A percentile compares a stretch with the other conserved stretches of the same genome.
Conservation (phyloP, 1,140 invertebrate species). For the Drosophila tropicalis region DNA sequence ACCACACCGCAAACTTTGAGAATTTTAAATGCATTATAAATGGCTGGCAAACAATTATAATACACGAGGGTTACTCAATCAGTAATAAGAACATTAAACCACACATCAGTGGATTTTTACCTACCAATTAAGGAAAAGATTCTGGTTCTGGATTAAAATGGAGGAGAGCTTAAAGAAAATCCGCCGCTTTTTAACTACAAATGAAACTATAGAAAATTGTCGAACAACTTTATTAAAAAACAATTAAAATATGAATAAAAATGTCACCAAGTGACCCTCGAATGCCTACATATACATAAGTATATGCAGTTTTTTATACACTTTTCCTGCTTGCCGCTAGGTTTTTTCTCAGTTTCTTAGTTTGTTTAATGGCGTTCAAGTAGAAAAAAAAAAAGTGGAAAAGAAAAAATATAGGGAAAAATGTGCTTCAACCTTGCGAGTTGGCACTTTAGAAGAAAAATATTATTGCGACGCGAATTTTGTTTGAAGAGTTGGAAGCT, state of each 20-base stretch:
- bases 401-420: slow-evolving; percentile 21
- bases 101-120: too few relatives aligned
- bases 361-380: slow-evolving; percentile 57
- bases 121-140: too few relatives aligned
- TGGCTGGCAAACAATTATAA: slow-evolving; percentile 46
- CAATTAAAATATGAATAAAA: too few relatives aligned
- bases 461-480: slow-evolving; percentile 21
- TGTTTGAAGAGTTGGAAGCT: slow-evolving; percentile 6
- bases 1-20: slow-evolving; percentile 19
- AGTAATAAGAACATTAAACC: background rate
- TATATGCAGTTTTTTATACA: slow-evolving; percentile 20
- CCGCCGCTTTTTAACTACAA: too few relatives aligned
- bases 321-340: background rate
- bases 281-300: background rate
- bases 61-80: slow-evolving; percentile 1
- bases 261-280: background rate
- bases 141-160: too few relatives aligned
- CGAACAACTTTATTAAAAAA: too few relatives aligned
- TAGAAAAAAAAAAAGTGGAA: slow-evolving; percentile 32
- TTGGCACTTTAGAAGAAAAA: slow-evolving; percentile 30
- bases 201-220: too few relatives aligned
- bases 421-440: slow-evolving; percentile 48
- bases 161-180: too few relatives aligned
- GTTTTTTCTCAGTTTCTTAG: slow-evolving; percentile 30
- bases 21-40: slow-evolving; percentile 43